Evolutionary conservation across 2,888 invertebrate species (phyloP).

Genomic region (Habroteleia sp.): DNA sequence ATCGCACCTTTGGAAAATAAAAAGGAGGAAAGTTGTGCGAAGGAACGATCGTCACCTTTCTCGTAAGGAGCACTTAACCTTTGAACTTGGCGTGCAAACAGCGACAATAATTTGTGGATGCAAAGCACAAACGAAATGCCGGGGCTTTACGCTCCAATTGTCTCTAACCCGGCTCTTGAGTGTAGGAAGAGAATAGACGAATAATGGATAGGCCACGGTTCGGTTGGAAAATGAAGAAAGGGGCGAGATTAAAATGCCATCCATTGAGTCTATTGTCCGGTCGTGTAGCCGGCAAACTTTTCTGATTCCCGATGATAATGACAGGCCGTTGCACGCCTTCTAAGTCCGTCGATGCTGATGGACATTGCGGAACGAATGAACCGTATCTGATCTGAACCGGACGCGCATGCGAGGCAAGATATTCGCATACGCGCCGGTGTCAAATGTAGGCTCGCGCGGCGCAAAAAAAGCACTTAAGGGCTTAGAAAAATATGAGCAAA

Average conservation of each 20-base stretch:
- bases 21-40: not conserved
- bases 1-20: not conserved
- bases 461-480: slow-evolving; percentile 44
- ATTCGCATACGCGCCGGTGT: slow-evolving; percentile 13
- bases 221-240: slow-evolving; percentile 61
- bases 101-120: slow-evolving; percentile 52
- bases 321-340: slow-evolving; percentile 60
- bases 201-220: slow-evolving; percentile 60
- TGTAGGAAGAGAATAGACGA: slow-evolving; percentile 26
- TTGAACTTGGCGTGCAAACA: slow-evolving; percentile 43
- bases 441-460: slow-evolving; percentile 16
- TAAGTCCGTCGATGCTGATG: slow-evolving; percentile 58
- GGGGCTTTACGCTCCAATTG: slow-evolving; percentile 70
- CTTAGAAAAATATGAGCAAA: slow-evolving; percentile 35
- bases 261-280: slow-evolving; percentile 67
- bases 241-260: slow-evolving; percentile 68
- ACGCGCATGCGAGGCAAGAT: slow-evolving; percentile 32
- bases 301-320: slow-evolving; percentile 62
- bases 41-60: slow-evolving; percentile 28
- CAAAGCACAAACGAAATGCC: slow-evolving; percentile 55
- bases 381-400: slow-evolving; percentile 56
- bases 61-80: slow-evolving; percentile 35
- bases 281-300: slow-evolving; percentile 52
- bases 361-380: slow-evolving; percentile 66
- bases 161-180: slow-evolving; percentile 58